Percentiles rank a stretch among this genome's conserved stretches.
Conservation (phyloP, 2,888 invertebrate genomes). For the Venusia cambrica region DNA sequence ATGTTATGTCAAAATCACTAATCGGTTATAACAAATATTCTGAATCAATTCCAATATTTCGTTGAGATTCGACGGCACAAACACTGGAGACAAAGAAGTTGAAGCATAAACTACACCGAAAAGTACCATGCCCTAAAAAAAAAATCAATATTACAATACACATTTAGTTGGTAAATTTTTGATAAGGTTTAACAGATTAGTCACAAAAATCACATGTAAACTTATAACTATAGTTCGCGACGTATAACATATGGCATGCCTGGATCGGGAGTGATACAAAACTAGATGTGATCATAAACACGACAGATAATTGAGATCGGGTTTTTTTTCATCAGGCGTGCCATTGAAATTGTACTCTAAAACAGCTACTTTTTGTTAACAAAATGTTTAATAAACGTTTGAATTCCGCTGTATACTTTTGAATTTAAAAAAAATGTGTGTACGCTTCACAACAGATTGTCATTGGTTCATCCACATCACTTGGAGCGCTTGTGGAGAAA, state of each 20-base stretch:
- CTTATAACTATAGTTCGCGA: slow-evolving; percentile 11
- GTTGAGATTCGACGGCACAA: slow-evolving; percentile 31
- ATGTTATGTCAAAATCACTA: slow-evolving; percentile 1
- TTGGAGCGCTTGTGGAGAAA: slow-evolving; percentile 41
- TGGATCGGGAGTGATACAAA: slow-evolving; percentile 5
- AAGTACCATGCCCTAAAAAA: slow-evolving; percentile 33
- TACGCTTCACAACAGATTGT: slow-evolving; percentile 12
- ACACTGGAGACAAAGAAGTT: slow-evolving; percentile 20
- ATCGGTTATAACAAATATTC: too few relatives aligned
- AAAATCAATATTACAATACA: slow-evolving; percentile 25
- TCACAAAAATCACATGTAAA: slow-evolving; percentile 18
- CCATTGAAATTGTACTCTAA: too few relatives aligned
- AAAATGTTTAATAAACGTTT: too few relatives aligned
- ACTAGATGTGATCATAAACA: slow-evolving; percentile 1
- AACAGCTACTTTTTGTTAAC: too few relatives aligned
- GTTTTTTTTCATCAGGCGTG: slow-evolving; percentile 2
- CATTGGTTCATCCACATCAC: slow-evolving; percentile 19
- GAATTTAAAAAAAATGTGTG: too few relatives aligned
- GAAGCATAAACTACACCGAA: slow-evolving; percentile 32
- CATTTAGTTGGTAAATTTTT: background rate
- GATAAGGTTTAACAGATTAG: slow-evolving; percentile 5
- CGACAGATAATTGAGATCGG: slow-evolving; percentile 4
- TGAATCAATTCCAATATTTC: slow-evolving; percentile 24
- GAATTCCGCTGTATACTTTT: too few relatives aligned
- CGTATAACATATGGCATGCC: slow-evolving; percentile 14